These are phyloP conservation scores for Cyrtodaria siliqua DNA, from an alignment of 2,888 invertebrate genomes.

Conservation along the genomic window DNA sequence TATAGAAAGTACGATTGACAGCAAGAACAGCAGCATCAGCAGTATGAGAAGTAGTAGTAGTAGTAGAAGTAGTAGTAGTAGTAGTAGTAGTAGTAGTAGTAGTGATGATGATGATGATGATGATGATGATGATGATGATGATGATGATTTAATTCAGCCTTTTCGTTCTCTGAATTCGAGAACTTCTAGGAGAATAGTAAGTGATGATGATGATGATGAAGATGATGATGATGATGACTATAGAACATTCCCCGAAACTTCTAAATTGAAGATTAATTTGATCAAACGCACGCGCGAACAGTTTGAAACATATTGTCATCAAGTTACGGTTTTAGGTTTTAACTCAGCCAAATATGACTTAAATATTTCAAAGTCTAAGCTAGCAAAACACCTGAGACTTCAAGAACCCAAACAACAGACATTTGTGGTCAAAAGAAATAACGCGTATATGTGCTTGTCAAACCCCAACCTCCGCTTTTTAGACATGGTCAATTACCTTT, in stretches of 20 bases:
- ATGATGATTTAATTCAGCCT: too few relatives aligned
- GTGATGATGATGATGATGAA: conserved; percentile 13
- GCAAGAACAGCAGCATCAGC: too few relatives aligned
- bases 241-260: background rate
- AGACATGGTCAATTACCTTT: conserved; percentile 9
- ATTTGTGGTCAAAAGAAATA: conserved; percentile 18
- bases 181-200: too few relatives aligned
- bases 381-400: conserved; percentile 13
- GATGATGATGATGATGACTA: conserved; percentile 1
- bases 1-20: too few relatives aligned
- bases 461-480: background rate
- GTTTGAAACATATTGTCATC: conserved; percentile 2
- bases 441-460: conserved; percentile 30
- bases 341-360: conserved; percentile 19
- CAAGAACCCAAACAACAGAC: conserved; percentile 9
- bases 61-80: too few relatives aligned
- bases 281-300: background rate
- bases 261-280: background rate
- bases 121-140: too few relatives aligned
- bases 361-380: conserved; percentile 26
- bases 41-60: too few relatives aligned
- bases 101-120: too few relatives aligned
- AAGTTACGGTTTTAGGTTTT: conserved; percentile 23
- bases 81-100: too few relatives aligned
- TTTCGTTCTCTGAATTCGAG: too few relatives aligned